Conservation (phyloP, 2,797 vertebrate species). For the Synaphobranchus kaupii region DNA sequence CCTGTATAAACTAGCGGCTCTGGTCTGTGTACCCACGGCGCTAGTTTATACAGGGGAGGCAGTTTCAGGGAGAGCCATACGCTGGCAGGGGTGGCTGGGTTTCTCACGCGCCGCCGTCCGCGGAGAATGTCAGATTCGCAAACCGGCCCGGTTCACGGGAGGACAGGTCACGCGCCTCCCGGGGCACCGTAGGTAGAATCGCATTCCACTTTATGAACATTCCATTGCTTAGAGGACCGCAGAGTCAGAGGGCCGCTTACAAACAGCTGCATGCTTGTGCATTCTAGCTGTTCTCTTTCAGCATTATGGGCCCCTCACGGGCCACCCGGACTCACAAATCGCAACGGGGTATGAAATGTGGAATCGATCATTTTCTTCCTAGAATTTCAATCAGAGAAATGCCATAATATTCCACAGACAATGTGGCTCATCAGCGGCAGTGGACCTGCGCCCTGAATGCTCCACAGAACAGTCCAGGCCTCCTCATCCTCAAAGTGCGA, state of each 20-base stretch:
- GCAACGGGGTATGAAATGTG: background rate
- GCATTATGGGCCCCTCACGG: background rate
- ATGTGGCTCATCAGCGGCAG: background rate
- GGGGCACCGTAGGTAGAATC: background rate
- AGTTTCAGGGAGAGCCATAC: no score
- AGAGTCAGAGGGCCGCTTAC: background rate
- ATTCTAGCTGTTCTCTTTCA: background rate
- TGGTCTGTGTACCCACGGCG: background rate
- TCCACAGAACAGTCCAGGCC: no score
- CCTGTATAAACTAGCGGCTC: background rate
- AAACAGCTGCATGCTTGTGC: background rate
- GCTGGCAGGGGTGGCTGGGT: no score
- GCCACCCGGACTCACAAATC: no score
- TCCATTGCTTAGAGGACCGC: constrained; percentile 4
- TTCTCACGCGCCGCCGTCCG: background rate
- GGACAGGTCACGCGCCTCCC: constrained; percentile 12
- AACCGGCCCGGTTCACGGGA: constrained; percentile 1
- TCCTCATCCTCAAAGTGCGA: no score
- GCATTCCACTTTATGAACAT: constrained; percentile 13
- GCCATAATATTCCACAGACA: background rate
- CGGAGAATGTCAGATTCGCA: background rate
- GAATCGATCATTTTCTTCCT: background rate
- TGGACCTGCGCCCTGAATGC: no score
- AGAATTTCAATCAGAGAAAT: background rate
- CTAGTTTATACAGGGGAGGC: no score